Evolutionary conservation across 1,140 invertebrate species (phyloP), one percentile per base, ranked within the genome.

Genomic region (Thereuonema tuberculata): DNA sequence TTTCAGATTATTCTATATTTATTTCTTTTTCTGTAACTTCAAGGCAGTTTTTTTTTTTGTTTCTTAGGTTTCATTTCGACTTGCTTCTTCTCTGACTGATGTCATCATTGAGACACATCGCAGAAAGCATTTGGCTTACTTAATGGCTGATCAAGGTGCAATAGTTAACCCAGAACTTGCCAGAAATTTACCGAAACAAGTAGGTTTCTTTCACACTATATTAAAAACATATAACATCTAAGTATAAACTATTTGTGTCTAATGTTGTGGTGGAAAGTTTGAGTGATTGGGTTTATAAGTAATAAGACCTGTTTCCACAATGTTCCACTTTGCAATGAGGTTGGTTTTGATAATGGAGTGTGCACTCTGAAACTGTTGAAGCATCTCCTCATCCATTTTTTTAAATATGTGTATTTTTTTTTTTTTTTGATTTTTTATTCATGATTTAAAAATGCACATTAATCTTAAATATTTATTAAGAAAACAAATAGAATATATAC

Each of bases 81-180:
- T 72, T 48, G 68, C 69, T 63, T 70, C 66, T 17, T 86, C 86
- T 1, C 75, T 95, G 48, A 92, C 84, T 64, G 84, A 92, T 63
- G 82, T 89, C 37, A 81, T 91, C 52, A 83, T 96, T 46, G 92
- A 96, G 68, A 90, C 90, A 24, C 89, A 94, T 70, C 78, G 93
- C 50, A 79, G 91, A 63, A 81, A 92, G 64, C 92, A 96, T 74
- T 78, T 96, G 64, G 93, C 93, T 5, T 94, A 94, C 75, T 77
- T 98, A 26, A 97, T 98, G 93, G 87, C 91, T 24, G 91, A 98
- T 73, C 90, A 94, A 71, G 93, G 93, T 47, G 86, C 87, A 55
- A 76, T 95, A 60, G 86, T 95, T 55, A 94, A 95, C 76, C 90
- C 91, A 1, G 87, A 89, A 71, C 84, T 83, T 20, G 81, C 84